phyloP scores from a whole-genome alignment of 2,888 invertebrate species.

The Dorcus hopei region DNA sequence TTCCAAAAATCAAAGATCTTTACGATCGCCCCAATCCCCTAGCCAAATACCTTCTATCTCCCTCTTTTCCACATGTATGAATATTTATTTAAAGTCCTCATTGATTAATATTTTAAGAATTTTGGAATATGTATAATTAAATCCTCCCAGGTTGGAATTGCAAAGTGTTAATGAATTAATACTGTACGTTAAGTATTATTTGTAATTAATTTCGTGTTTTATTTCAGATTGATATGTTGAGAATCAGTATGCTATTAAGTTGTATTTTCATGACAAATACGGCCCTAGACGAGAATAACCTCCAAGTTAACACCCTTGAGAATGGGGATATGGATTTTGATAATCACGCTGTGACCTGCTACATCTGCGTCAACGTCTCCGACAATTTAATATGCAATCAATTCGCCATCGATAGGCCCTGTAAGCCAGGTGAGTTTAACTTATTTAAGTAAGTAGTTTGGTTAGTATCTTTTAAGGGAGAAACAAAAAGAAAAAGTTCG shows the following conservation, averaged over 20 bases:
- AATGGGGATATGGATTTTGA: conserved; percentile 37
- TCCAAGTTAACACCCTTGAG: conserved; percentile 8
- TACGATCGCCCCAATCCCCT: too few species aligned
- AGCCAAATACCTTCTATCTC: too few species aligned
- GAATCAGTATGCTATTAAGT: conserved; percentile 48
- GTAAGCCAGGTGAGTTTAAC: conserved; percentile 50
- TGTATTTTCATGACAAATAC: conserved; percentile 49
- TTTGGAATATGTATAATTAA: too few species aligned
- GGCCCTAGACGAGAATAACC: conserved; percentile 37
- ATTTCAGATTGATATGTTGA: conserved; percentile 50
- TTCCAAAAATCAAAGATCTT: too few species aligned
- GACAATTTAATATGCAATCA: conserved; percentile 63
- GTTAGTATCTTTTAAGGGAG: background rate
- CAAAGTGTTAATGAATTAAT: too few species aligned
- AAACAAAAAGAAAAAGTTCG: background rate
- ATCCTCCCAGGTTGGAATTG: too few species aligned
- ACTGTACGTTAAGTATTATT: too few species aligned
- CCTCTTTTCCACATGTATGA: too few species aligned
- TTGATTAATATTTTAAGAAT: too few species aligned
- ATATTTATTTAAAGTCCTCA: too few species aligned
- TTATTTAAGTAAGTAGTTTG: background rate
- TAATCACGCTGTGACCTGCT: conserved; percentile 54
- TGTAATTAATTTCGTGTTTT: conserved; percentile 14
- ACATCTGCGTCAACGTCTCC: conserved; percentile 63
- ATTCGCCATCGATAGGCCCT: conserved; percentile 61